Base-by-base conservation (phyloP, 2,113 vertebrate species). In the Chloroceryle aenea region DNA sequence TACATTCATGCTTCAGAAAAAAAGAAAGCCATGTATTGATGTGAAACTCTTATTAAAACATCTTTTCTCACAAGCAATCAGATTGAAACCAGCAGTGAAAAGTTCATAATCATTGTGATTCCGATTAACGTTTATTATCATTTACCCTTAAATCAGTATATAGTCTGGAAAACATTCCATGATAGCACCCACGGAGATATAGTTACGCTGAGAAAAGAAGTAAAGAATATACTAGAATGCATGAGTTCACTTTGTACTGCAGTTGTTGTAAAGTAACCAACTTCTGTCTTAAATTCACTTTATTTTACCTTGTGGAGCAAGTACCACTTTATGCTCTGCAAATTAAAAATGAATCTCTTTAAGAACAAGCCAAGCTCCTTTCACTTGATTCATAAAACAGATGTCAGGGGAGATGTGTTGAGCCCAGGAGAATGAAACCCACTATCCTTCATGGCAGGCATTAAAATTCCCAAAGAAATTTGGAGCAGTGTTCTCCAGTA, bases 281-380 rank as follows among this genome's bases (percentile, higher is more conserved):
- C 27, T 71, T 75, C 50, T 64, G 43, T 40, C 23, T 74, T 78
- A 69, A 71, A 48, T 48, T 61, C 47, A 27, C 3, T 55, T 75
- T 83, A 90, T 93, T 90, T 87, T 55, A 68, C 77, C 82, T 66
- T 43, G 50, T 7, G 45, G 67, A 71, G 32, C 32, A 75, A 87
- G 68, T 34, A 30, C 45, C 32, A n/a, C 38, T 64, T 61, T 79
- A 58, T 79, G 17, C 19, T 36, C 43, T 40, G 52, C 47, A 58
- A 74, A 79, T 63, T 93, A 83, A 59, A 47, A 68, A 75, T 21
- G 2, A 84, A 59, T 64, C 68, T 66, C 32, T 76, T 83, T 34
- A 80, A 79, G 50, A 87, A 66, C 62, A 50, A 66, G 22, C 22
- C 17, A 15, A 66, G 32, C 4, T 75, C 42, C 58, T 84, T 71